These are phyloP conservation scores for Goniozus legneri DNA, from an alignment of 1,140 invertebrate genomes.

Conservation along the genomic window DNA sequence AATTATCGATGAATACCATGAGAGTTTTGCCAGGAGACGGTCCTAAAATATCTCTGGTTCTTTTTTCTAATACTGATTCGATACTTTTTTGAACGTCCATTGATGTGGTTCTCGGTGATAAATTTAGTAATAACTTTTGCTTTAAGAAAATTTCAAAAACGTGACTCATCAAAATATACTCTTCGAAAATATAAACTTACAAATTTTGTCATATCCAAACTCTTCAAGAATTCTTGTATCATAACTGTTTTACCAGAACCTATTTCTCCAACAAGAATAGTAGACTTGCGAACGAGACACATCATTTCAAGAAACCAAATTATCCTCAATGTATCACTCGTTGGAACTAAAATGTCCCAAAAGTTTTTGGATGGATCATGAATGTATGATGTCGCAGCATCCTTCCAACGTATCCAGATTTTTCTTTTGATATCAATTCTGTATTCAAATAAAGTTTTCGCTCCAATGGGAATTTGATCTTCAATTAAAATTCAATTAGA, in stretches of 20 bases:
- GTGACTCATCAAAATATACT: too few relatives aligned
- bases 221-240: constrained; percentile 74
- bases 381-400: constrained; percentile 69
- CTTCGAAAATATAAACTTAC: too few relatives aligned
- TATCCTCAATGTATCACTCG: constrained; percentile 77
- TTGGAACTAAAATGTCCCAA: constrained; percentile 83
- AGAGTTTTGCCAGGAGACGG: constrained; percentile 83
- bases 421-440: constrained; percentile 66
- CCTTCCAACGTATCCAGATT: constrained; percentile 84
- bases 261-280: too few relatives aligned
- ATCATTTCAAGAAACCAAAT: constrained; percentile 76
- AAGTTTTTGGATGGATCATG: constrained; percentile 71
- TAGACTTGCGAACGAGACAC: too few relatives aligned
- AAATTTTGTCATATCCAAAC: constrained; percentile 65
- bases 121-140: constrained; percentile 82
- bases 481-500: too few relatives aligned
- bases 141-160: too few relatives aligned
- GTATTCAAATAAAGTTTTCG: constrained; percentile 76
- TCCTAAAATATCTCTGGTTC: constrained; percentile 85
- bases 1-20: constrained; percentile 87
- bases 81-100: constrained; percentile 83
- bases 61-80: constrained; percentile 82
- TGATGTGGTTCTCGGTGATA: constrained; percentile 85
- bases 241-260: constrained; percentile 90
- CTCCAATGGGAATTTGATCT: constrained; percentile 67